Evolutionary conservation across 2,888 invertebrate species (phyloP), one percentile per base, ranked within the genome.

Genomic region (Alviniconcha strummeri): DNA sequence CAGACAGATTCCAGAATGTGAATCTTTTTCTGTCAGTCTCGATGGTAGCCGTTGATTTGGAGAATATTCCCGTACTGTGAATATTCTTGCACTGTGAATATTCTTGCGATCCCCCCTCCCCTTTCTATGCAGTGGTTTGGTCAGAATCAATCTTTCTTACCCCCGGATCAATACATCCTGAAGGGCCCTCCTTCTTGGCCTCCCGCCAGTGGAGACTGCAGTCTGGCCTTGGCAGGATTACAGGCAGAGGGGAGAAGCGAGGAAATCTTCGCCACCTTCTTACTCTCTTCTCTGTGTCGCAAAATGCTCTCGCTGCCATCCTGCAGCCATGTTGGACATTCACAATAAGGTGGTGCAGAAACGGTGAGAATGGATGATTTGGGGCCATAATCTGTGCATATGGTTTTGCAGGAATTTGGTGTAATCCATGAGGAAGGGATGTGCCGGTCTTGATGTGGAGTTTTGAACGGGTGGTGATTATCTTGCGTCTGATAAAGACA

Each of bases 81-180:
- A 36, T n/a, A n/a, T n/a, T n/a, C n/a, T n/a, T n/a, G n/a, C n/a
- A n/a, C n/a, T n/a, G n/a, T n/a, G n/a, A n/a, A n/a, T 36, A 36
- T 36, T 36, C 36, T 36, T 36, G 36, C 36, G 36, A 36, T 36
- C 57, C 15, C n/a, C 7, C 56, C 56, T 19, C n/a, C 57, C 57
- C 57, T 77, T 60, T 8, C 60, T 1, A 13, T 75, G 54, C 6
- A 17, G 17, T 69, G 57, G 77, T 64, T 78, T 60, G 81, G 74
- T 74, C 81, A 74, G 74, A 81, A 81, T 81, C 81, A 72, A 81
- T 81, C 81, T 81, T 81, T 81, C 81, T 81, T 81, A 81, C 81
- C 74, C 81, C 36, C 55, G 57, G 81, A 81, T 81, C 81, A 81
- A 81, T 81, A 81, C 72, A 17, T 74, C 57, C 60, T 71, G 71